These are phyloP conservation scores for Pangasianodon hypophthalmus DNA, from an alignment of 2,113 vertebrate genomes.

Conservation along the genomic window DNA sequence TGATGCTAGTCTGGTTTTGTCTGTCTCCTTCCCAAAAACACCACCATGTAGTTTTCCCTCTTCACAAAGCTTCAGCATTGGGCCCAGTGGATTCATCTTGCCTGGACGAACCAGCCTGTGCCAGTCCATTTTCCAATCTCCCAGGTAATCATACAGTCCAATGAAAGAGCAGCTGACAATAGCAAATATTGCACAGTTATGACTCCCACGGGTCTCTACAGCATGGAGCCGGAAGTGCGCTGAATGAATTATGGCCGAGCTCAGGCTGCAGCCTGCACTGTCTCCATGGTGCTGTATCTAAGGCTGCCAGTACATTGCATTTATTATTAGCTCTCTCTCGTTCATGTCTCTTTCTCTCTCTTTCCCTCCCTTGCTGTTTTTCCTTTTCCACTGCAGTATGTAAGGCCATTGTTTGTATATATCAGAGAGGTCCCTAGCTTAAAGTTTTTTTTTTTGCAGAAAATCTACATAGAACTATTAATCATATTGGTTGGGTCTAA, in stretches of 20 bases:
- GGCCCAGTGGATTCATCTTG: neutral
- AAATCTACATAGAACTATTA: neutral
- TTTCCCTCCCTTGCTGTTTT: neutral
- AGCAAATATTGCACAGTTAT: constrained; percentile 22
- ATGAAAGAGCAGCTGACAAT: constrained; percentile 17
- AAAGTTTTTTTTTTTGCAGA: neutral
- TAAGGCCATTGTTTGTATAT: constrained; percentile 29
- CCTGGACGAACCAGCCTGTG: neutral
- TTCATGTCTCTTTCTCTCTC: constrained; percentile 7
- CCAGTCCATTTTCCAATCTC: neutral
- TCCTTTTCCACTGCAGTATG: neutral
- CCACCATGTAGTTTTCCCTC: neutral
- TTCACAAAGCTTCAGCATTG: neutral
- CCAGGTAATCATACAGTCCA: constrained; percentile 7
- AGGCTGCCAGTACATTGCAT: constrained; percentile 52
- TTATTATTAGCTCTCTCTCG: constrained; percentile 50
- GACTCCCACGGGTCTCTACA: constrained; percentile 17
- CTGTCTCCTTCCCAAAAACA: neutral
- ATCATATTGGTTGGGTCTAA: neutral
- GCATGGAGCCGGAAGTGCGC: constrained; percentile 7
- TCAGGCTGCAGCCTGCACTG: constrained; percentile 32
- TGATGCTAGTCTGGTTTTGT: neutral
- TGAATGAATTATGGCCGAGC: constrained; percentile 34
- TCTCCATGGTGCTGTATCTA: constrained; percentile 41
- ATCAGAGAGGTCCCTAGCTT: neutral